These are phyloP conservation scores for Frankliniella fusca DNA, from an alignment of 2,888 invertebrate species.

Conservation along the genomic window DNA sequence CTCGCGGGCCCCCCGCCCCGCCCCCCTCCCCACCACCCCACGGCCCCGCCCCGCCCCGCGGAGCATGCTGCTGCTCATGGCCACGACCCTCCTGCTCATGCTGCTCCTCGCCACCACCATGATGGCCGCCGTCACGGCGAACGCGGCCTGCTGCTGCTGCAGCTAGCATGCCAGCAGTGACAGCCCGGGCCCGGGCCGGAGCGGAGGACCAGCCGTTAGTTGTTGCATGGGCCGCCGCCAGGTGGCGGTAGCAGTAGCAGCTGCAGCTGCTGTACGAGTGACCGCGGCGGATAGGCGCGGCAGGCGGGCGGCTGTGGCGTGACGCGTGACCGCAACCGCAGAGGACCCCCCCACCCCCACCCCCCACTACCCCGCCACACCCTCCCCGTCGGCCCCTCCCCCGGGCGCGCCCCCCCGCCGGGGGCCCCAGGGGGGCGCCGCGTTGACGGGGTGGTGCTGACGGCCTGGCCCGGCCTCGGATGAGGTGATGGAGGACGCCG, in stretches of 20 bases:
- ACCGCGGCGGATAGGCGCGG: neutral
- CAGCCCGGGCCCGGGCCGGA: neutral
- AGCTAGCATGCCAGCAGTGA: neutral
- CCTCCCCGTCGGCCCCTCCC: too few species aligned
- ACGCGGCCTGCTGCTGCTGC: slow-evolving; percentile 18
- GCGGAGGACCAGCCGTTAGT: neutral
- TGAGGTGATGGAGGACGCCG: too few species aligned
- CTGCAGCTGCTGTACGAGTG: neutral
- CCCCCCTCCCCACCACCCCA: neutral
- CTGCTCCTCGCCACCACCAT: slow-evolving; percentile 9
- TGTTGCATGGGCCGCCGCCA: too few species aligned
- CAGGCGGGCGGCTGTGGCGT: neutral
- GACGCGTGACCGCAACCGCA: neutral
- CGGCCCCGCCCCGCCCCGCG: neutral
- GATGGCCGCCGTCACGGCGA: slow-evolving; percentile 18
- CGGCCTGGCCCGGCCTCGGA: too few species aligned
- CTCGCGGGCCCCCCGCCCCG: neutral
- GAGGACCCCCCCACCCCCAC: too few species aligned
- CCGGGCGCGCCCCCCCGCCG: too few species aligned
- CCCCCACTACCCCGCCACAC: too few species aligned
- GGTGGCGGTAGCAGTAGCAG: neutral
- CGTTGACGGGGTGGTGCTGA: too few species aligned
- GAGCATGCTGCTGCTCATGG: neutral
- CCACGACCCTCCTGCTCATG: neutral
- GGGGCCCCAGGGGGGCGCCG: too few species aligned